A percentile compares a stretch with the other conserved stretches of the same genome.
phyloP scores from a whole-genome alignment of 2,888 invertebrate genomes.

The Coleophora deauratella region DNA sequence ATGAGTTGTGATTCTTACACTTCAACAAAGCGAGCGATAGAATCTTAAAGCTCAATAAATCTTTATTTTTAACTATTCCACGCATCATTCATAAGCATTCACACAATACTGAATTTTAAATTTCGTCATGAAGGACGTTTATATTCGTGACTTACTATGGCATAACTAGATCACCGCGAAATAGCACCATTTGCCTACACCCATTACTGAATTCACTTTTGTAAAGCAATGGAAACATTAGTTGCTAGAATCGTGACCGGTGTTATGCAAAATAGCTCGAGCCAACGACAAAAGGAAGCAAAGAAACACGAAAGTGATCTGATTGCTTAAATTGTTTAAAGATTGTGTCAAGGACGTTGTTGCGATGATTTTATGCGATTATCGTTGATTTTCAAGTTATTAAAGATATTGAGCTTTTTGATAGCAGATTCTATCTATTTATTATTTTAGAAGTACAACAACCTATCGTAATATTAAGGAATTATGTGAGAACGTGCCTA shows the following conservation, averaged over 20 bases:
- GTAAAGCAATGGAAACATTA: conserved; percentile 54
- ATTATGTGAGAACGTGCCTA: too few relatives aligned
- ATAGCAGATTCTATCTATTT: neutral
- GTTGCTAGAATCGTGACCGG: conserved; percentile 45
- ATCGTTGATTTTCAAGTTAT: neutral
- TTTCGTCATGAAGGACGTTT: conserved; percentile 57
- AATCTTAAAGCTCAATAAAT: too few relatives aligned
- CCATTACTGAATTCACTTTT: conserved; percentile 40
- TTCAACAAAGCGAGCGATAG: too few relatives aligned
- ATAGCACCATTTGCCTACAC: conserved; percentile 48
- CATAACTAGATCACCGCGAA: conserved; percentile 54
- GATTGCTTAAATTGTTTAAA: conserved; percentile 24
- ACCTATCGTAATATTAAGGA: too few relatives aligned
- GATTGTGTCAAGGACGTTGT: conserved; percentile 16
- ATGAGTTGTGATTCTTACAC: too few relatives aligned
- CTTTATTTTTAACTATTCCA: too few relatives aligned
- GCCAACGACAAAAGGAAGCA: conserved; percentile 46
- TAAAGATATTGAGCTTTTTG: neutral
- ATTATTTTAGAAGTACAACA: too few relatives aligned
- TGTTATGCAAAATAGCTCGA: conserved; percentile 55
- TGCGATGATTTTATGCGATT: conserved; percentile 3
- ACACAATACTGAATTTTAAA: conserved; percentile 25
- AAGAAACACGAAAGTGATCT: conserved; percentile 33
- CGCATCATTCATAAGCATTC: too few relatives aligned
- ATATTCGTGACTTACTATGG: conserved; percentile 41